phyloP scores from a whole-genome alignment of 2,113 vertebrate genomes.

The Antechinus stuartii region DNA sequence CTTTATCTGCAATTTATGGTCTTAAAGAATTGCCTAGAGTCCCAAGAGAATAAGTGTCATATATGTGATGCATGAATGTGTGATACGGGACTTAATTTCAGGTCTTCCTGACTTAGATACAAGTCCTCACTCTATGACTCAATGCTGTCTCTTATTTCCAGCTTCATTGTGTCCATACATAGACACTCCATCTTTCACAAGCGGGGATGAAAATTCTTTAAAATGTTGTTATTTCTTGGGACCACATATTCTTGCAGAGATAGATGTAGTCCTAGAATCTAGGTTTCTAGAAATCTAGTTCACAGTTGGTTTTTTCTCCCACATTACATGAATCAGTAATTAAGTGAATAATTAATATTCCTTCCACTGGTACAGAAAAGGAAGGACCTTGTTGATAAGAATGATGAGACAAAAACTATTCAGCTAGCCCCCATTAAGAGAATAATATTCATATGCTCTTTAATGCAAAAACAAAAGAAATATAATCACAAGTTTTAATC shows the following conservation, averaged over 20 bases:
- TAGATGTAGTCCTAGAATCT: accelerated
- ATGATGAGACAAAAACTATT: too few species aligned
- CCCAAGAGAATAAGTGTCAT: neutral
- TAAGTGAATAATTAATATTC: neutral
- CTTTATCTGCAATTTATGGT: neutral
- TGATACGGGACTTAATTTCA: neutral
- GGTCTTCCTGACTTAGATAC: neutral
- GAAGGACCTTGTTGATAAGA: neutral
- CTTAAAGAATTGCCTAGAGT: neutral
- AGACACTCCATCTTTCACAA: neutral
- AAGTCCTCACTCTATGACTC: neutral
- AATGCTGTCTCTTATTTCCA: neutral
- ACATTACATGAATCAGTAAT: neutral
- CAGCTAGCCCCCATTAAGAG: neutral
- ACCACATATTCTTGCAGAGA: neutral
- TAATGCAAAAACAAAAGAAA: too few species aligned
- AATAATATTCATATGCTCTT: neutral
- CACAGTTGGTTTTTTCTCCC: too few species aligned
- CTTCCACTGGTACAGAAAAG: too few species aligned
- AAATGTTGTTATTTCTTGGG: neutral
- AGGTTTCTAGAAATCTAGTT: neutral
- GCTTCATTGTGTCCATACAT: neutral
- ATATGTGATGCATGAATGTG: neutral
- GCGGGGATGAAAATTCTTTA: neutral
- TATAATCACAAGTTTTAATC: neutral